Conservation (phyloP, 2,888 invertebrate genomes). For the Oscheius onirici region DNA sequence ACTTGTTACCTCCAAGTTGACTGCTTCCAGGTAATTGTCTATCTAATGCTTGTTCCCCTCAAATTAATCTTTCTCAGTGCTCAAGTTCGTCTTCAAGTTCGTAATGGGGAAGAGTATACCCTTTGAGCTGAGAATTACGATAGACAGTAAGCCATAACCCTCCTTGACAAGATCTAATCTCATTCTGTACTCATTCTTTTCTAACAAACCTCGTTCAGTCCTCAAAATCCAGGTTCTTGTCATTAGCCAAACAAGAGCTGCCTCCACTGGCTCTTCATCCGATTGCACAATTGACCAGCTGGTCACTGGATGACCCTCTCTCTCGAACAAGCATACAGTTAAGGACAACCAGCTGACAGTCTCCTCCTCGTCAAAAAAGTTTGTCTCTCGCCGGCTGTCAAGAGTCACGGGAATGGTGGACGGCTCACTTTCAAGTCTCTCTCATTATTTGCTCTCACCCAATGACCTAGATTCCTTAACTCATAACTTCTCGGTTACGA, state of each 20-base stretch:
- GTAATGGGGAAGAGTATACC: no score
- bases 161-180: no score
- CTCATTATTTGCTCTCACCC: not conserved
- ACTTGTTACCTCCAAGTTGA: no score
- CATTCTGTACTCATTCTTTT: not conserved
- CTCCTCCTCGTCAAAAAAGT: not conserved
- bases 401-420: conserved; percentile 20
- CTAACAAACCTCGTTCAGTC: no score
- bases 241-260: no score
- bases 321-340: conserved; percentile 9
- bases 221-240: not conserved
- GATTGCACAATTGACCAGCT: conserved; percentile 13
- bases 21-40: no score
- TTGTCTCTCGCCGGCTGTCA: not conserved
- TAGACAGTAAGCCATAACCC: no score
- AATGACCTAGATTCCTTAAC: not conserved
- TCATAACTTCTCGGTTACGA: not conserved
- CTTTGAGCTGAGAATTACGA: no score
- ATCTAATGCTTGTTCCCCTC: no score
- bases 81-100: no score
- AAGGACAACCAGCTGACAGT: conserved; percentile 18
- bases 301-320: conserved; percentile 27
- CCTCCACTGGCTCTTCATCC: not conserved
- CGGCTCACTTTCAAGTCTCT: conserved; percentile 5
- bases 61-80: no score